Evolutionary conservation across 2,113 vertebrate genomes (phyloP), one percentile per base, ranked within the genome.

Genomic region (Brachirus orientalis): DNA sequence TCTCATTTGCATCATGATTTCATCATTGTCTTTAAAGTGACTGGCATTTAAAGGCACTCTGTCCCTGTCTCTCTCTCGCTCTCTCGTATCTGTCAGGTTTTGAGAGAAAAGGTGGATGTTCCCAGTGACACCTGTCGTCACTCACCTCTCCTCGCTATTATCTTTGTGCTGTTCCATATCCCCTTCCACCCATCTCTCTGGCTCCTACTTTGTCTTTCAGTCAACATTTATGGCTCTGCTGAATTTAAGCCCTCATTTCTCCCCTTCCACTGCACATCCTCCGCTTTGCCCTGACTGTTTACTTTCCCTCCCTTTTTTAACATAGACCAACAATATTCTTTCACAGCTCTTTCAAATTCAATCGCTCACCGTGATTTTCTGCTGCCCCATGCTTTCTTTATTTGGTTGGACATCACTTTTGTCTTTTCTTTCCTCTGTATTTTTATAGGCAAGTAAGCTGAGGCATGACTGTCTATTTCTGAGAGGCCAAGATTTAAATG

Each of bases 171-270:
- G 56, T 64, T 72, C 19, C 73, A 53, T 53, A 11, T 65, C 47
- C 28, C n/a, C 47, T 22, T 45, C 11, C 45, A 18, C 38, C 7
- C 10, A n/a, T 47, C 17, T 57, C 38, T 52, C 64, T 20, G 53
- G 19, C 45, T 63, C 59, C 19, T 60, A 41, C 69, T 77, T 80
- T 59, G 69, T 76, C 64, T 78, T 69, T 55, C 65, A 56, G 35
- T 44, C 50, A 75, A 71, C 67, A 80, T 69, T 62, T 75, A 84
- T 78, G 80, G 63, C 70, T 82, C 64, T 1, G 38, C 61, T 75
- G 75, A 75, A 75, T 88, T 66, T 66, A 82, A 82, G 75, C 62
- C 60, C 47, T 33, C 22, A 9, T 51, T 33, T 53, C 7, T 28
- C 22, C 48, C 12, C 47, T 52, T 10, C 5, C 37, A 13, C 63